These are phyloP conservation scores for Bolinopsis microptera DNA, from an alignment of 37 sponge, comb jelly and placozoan genomes.

Conservation along the genomic window DNA sequence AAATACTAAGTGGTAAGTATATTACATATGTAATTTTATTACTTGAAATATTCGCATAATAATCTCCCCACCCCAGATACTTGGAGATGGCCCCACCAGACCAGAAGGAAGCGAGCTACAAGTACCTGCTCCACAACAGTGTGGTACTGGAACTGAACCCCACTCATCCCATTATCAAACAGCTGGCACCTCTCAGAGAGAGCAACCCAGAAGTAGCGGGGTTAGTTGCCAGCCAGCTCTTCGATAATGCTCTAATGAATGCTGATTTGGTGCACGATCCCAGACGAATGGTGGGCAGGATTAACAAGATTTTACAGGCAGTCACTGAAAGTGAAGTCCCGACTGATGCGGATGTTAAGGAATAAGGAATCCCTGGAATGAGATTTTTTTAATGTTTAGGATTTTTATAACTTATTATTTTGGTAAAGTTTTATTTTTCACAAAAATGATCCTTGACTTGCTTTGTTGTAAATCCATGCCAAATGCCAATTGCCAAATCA, in stretches of 20 bases:
- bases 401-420: not conserved
- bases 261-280: conserved; percentile 71
- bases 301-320: conserved; percentile 52
- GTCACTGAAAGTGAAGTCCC: too few relatives aligned
- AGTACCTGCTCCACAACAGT: conserved; percentile 27
- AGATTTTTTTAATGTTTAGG: not conserved
- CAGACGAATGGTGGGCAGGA: conserved; percentile 67
- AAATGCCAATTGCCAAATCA: too few relatives aligned
- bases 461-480: too few relatives aligned
- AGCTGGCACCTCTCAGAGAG: not conserved
- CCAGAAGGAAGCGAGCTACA: conserved; percentile 62
- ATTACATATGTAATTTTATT: too few relatives aligned
- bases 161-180: not conserved
- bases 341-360: too few relatives aligned
- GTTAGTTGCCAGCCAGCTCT: conserved; percentile 57
- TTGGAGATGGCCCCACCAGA: conserved; percentile 53
- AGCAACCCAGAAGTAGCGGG: conserved; percentile 30
- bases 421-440: not conserved
- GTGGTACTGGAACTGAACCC: conserved; percentile 56
- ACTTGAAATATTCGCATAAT: too few relatives aligned
- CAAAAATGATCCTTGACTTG: too few relatives aligned
- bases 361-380: too few relatives aligned
- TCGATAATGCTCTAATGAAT: conserved; percentile 70
- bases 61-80: not conserved
- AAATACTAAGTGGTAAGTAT: too few relatives aligned